Base-by-base conservation (phyloP, 2,113 vertebrate species). In the Mobula hypostoma region DNA sequence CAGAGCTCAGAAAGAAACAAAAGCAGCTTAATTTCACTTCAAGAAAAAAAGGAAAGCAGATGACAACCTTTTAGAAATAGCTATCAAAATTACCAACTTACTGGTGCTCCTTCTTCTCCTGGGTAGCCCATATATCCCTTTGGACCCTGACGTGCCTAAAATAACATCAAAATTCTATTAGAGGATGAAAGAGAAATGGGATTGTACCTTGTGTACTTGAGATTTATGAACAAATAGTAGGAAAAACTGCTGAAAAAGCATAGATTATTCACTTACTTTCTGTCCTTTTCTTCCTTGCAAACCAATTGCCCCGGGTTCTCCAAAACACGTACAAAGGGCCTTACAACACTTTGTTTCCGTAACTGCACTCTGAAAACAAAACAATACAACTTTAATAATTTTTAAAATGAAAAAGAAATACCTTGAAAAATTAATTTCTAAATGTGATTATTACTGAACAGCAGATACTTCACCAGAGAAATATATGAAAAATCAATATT, bases 91-190 rank as follows among this genome's bases (percentile, higher is more conserved):
- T 19, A 72, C 32, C 90, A 92, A 97, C 98, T 97, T 95, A 99
- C 98, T 61, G 94, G 70, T 15, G 94, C 94, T 90, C 98, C 98
- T 95, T 99, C 98, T 3, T 98, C 97, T 95, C 98, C 98, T 7
- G 97, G 97, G 95, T 97, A 96, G 0, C 98, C 98, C 6, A 95
- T 95, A 94, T 95, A 94, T 36, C 98, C 98, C 24, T 77, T 96
- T 87, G 87, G 94, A 94, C 98, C 98, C 0, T 32, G 9, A 0
- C 5, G 5, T 19, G 98, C 98, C 98, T 99, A 95, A 94, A 32
- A 95, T 61, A 83, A 94, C 21, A 90, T 68, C 14, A 66, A 56
- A 36, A 93, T 12, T 40, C 4, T 32, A 70, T 21, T 70, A 29
- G 19, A 8, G 17, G 27, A 74, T 76, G 11, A 48, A 74, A 48